Conservation (phyloP, 2,113 vertebrate species). For the Micronycteris hirsuta region DNA sequence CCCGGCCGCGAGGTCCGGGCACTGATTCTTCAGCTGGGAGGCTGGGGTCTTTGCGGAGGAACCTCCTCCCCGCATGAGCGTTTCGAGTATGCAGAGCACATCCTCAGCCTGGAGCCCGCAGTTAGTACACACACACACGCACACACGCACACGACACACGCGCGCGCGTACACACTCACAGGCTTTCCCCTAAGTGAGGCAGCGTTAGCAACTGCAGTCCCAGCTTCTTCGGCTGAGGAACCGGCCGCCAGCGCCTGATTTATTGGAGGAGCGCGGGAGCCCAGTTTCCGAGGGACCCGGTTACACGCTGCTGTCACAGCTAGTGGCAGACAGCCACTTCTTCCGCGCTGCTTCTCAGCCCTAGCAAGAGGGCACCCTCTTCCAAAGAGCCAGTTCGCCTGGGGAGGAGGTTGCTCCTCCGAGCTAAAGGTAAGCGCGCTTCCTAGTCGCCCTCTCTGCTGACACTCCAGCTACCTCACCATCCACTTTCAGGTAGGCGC, state of each 20-base stretch:
- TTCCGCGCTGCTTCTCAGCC: slow-evolving; percentile 66
- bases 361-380: slow-evolving; percentile 52
- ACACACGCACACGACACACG: not conserved
- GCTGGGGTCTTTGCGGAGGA: slow-evolving; percentile 68
- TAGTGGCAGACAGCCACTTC: slow-evolving; percentile 47
- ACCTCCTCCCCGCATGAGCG: slow-evolving; percentile 65
- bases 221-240: slow-evolving; percentile 64
- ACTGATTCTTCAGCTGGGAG: slow-evolving; percentile 68
- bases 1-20: slow-evolving; percentile 75
- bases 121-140: slow-evolving; percentile 60
- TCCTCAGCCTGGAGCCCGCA: slow-evolving; percentile 76
- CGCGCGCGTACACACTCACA: not conserved
- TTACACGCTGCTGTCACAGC: slow-evolving; percentile 70
- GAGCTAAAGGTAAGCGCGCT: slow-evolving; percentile 75
- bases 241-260: slow-evolving; percentile 58
- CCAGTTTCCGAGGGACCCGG: slow-evolving; percentile 69
- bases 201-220: slow-evolving; percentile 76
- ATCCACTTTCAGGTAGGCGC: slow-evolving; percentile 59
- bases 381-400: slow-evolving; percentile 44
- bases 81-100: slow-evolving; percentile 81
- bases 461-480: slow-evolving; percentile 35
- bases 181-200: slow-evolving; percentile 76
- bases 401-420: slow-evolving; percentile 46
- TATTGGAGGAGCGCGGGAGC: slow-evolving; percentile 68
- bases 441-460: slow-evolving; percentile 40